A percentile compares a stretch with the other conserved stretches of the same genome.
Conservation (phyloP, 2,113 vertebrate species). For the Colinus virginianus region DNA sequence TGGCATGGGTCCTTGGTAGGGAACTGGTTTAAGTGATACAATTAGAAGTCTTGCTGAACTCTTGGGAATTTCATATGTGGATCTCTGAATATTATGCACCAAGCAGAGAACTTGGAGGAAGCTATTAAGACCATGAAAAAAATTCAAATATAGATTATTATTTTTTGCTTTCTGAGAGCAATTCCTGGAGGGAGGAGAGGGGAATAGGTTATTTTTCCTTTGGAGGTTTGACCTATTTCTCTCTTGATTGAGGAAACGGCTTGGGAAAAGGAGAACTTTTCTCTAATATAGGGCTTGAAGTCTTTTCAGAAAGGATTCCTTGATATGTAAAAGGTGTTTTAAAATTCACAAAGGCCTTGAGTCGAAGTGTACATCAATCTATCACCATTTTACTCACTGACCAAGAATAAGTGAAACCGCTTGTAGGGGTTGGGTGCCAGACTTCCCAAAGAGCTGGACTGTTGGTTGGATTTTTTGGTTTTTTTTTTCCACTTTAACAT, state of each 20-base stretch:
- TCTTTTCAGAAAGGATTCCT: not conserved
- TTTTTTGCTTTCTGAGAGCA: not conserved
- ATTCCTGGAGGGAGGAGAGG: not conserved
- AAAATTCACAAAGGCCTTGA: not conserved
- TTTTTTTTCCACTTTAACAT: not conserved
- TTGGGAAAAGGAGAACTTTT: not conserved
- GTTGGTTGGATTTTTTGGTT: too few species aligned
- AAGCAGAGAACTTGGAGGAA: not conserved
- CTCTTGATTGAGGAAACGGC: not conserved
- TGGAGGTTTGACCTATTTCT: not conserved
- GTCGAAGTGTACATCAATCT: not conserved
- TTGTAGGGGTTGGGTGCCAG: not conserved
- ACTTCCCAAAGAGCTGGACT: not conserved
- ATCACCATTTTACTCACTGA: not conserved
- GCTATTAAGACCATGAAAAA: not conserved
- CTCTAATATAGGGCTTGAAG: not conserved
- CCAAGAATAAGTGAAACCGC: not conserved
- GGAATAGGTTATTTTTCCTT: not conserved
- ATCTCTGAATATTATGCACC: not conserved
- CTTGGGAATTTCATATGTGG: not conserved
- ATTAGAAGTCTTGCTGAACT: not conserved
- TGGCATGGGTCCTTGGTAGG: not conserved
- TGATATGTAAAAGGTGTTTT: not conserved
- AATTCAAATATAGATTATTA: not conserved
- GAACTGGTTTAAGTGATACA: accelerated